phyloP scores from a whole-genome alignment of 2,113 vertebrate genomes.

The Butastur rufipennis region DNA sequence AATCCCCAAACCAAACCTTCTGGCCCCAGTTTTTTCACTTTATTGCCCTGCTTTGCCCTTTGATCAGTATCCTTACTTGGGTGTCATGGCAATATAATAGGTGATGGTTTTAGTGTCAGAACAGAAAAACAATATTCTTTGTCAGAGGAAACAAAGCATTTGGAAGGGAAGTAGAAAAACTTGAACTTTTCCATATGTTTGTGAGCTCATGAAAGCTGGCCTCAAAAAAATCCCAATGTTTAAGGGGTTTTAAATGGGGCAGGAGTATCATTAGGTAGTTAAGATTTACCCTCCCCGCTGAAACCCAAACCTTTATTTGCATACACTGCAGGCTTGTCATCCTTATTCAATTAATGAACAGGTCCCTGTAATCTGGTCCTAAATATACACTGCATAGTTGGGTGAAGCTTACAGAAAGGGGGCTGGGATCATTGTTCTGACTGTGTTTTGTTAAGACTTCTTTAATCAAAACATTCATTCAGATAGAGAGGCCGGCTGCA shows the following conservation, averaged over 20 bases:
- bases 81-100: constrained; percentile 53
- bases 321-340: not conserved
- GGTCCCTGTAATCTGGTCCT: constrained; percentile 33
- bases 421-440: not conserved
- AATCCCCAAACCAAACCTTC: not conserved
- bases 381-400: constrained; percentile 19
- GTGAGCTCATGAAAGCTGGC: not conserved
- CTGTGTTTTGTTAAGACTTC: constrained; percentile 60
- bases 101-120: constrained; percentile 57
- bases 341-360: constrained; percentile 36
- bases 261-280: not conserved
- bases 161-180: constrained; percentile 49
- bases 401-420: constrained; percentile 29
- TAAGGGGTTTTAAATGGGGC: not conserved
- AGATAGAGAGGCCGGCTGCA: constrained; percentile 49
- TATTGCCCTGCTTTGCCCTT: constrained; percentile 53
- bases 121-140: constrained; percentile 6
- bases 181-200: constrained; percentile 69
- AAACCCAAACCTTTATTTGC: constrained; percentile 15
- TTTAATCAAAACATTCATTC: constrained; percentile 66
- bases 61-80: constrained; percentile 59
- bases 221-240: not conserved
- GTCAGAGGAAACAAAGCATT: constrained; percentile 48
- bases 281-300: not conserved
- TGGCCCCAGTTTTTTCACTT: not conserved